These are phyloP conservation scores for Cephus nigrinus DNA, from an alignment of 2,888 invertebrate genomes.

Conservation along the genomic window DNA sequence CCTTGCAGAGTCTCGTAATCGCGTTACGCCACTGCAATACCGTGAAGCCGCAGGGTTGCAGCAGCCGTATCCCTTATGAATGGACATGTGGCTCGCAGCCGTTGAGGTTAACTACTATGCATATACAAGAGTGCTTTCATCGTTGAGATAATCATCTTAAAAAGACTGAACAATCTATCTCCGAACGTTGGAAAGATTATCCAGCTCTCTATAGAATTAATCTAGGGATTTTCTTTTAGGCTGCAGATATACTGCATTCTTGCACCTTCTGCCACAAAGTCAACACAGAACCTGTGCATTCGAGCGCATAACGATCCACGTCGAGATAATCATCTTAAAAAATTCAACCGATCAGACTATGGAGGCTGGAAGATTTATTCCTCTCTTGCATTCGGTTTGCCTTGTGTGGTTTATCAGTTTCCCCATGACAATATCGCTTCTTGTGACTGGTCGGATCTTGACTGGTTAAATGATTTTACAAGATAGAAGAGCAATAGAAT, in stretches of 20 bases:
- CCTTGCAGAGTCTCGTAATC: neutral
- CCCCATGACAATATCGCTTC: neutral
- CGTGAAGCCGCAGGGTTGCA: conserved; percentile 13
- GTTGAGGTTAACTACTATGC: conserved; percentile 8
- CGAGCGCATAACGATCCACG: neutral
- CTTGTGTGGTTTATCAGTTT: neutral
- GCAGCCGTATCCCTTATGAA: conserved; percentile 29
- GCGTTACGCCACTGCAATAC: conserved; percentile 32
- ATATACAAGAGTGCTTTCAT: neutral
- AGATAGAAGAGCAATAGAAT: neutral
- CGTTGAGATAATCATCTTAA: neutral
- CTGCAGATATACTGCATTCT: neutral
- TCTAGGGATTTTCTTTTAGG: neutral
- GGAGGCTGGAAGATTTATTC: neutral
- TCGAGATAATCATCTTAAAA: neutral
- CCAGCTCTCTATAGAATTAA: neutral
- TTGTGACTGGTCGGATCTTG: neutral
- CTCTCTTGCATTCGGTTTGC: neutral
- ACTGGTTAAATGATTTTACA: neutral
- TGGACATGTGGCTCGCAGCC: conserved; percentile 41
- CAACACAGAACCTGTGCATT: neutral
- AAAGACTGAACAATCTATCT: neutral
- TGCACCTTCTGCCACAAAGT: neutral
- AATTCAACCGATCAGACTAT: neutral
- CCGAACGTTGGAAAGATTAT: neutral